Percentiles rank a stretch among this genome's conserved stretches.
These are phyloP conservation scores for Panorpa germanica DNA, from an alignment of 2,888 invertebrate species.

Conservation along the genomic window DNA sequence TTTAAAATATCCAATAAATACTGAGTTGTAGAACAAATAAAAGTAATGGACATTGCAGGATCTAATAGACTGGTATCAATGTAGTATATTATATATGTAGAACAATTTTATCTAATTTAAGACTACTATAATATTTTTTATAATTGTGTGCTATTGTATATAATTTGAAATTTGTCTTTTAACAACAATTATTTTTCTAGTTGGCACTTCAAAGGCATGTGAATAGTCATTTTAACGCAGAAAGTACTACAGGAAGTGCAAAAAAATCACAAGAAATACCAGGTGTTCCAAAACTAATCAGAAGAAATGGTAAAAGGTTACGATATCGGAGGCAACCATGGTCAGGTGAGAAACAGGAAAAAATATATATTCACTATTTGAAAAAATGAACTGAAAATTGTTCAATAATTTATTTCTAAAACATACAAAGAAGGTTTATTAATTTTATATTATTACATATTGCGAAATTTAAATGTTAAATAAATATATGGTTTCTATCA, in stretches of 20 bases:
- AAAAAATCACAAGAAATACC: slow-evolving; percentile 55
- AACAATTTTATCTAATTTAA: too few relatives aligned
- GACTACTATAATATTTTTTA: too few relatives aligned
- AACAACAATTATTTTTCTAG: slow-evolving; percentile 14
- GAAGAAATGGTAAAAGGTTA: slow-evolving; percentile 75
- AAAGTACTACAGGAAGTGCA: slow-evolving; percentile 28
- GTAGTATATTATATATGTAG: too few relatives aligned
- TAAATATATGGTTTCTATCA: slow-evolving; percentile 2
- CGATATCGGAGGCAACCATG: slow-evolving; percentile 75
- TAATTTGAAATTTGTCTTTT: too few relatives aligned
- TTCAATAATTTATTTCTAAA: too few relatives aligned
- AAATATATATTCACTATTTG: too few relatives aligned
- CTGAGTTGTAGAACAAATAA: too few relatives aligned
- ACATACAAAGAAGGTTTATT: slow-evolving; percentile 8
- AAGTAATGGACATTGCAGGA: too few relatives aligned
- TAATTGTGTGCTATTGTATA: too few relatives aligned
- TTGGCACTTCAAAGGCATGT: slow-evolving; percentile 75
- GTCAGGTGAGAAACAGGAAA: slow-evolving; percentile 80
- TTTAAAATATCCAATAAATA: too few relatives aligned
- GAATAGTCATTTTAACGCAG: slow-evolving; percentile 69
- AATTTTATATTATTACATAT: slow-evolving; percentile 4
- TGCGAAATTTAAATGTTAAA: slow-evolving; percentile 1
- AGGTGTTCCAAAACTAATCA: slow-evolving; percentile 55
- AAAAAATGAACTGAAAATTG: too few relatives aligned
- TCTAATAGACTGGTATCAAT: too few relatives aligned